These are phyloP conservation scores for Drosophila ohnishii DNA, from an alignment of 1,140 invertebrate genomes.

Conservation along the genomic window DNA sequence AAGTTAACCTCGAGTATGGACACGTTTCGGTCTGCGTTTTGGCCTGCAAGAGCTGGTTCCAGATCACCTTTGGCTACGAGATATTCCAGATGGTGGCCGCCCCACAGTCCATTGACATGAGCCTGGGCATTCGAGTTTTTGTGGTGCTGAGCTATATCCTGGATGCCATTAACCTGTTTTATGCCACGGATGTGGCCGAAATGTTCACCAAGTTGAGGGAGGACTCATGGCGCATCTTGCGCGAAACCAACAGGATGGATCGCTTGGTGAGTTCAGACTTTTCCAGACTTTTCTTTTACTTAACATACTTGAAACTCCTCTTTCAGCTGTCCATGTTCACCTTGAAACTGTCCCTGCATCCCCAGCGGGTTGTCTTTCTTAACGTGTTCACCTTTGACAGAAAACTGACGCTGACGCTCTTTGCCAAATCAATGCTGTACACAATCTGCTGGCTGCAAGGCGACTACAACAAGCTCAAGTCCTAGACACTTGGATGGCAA, in stretches of 20 bases:
- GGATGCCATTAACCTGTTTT: conserved; percentile 37
- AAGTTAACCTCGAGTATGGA: conserved; percentile 5
- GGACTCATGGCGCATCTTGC: conserved; percentile 20
- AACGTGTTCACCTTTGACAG: conserved; percentile 47
- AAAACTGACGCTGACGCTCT: conserved; percentile 35
- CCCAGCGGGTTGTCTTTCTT: conserved; percentile 35
- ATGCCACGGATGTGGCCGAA: conserved; percentile 36
- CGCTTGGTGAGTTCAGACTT: conserved; percentile 9
- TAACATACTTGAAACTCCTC: neutral
- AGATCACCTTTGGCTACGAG: conserved; percentile 48
- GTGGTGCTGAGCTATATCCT: conserved; percentile 35
- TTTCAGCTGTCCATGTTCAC: conserved; percentile 41
- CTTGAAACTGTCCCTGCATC: conserved; percentile 33
- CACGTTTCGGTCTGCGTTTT: conserved; percentile 11
- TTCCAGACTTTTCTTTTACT: neutral
- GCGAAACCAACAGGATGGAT: conserved; percentile 12
- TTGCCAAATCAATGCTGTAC: conserved; percentile 42
- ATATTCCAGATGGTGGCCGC: conserved; percentile 34
- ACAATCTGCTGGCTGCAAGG: conserved; percentile 50
- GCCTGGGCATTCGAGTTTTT: conserved; percentile 12
- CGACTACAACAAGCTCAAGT: conserved; percentile 45
- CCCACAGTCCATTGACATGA: conserved; percentile 21
- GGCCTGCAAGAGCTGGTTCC: conserved; percentile 50
- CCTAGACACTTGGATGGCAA: conserved; percentile 8
- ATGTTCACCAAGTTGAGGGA: conserved; percentile 2